Base-by-base conservation (phyloP, 2,113 vertebrate genomes). In the Halcyon malimbica region DNA sequence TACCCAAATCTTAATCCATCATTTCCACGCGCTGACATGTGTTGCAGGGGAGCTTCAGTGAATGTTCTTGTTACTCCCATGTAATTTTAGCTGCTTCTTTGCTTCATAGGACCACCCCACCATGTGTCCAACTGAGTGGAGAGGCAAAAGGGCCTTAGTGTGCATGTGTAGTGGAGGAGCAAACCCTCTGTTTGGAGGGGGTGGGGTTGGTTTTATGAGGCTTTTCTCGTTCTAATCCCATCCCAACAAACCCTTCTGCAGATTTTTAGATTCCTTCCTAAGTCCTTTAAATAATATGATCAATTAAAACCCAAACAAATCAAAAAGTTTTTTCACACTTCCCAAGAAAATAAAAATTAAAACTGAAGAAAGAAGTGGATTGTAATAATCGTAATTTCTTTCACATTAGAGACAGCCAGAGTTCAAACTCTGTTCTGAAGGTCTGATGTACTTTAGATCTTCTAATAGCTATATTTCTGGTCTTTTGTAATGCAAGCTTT, bases 1-100 rank as follows among this genome's bases (percentile, higher is more conserved):
- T 92, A 46, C 74, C 93, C 64, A 53, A 33, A 54, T 92, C 92
- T 87, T 93, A 94, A 95, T 95, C 94, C 93, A 51, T 85, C 87
- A 75, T 90, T 87, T 87, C 92, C 93, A 81, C 90, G 83, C 0
- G 7, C 92, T 91, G 95, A 92, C 80, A 60, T 69, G 60, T 65
- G 81, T 94, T 81, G 80, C 94, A 65, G 67, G 80, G 78, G 92
- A 96, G 48, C 59, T 95, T 93, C 74, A 81, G 59, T 68, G 90
- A 91, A 85, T 80, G 73, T 88, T 95, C 87, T 86, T 83, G 87
- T 94, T 90, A 87, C 83, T 95, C 82, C 87, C 48, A 41, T 93
- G 35, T 57, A 90, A 87, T 81, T 96, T 90, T 93, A 94, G 84
- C 85, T 88, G 76, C 79, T 80, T 28, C 87, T 93, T 93, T 89